Percentiles rank a stretch among this genome's conserved stretches.
phyloP scores from a whole-genome alignment of 2,888 invertebrate genomes.

The Leucophenga montana region DNA sequence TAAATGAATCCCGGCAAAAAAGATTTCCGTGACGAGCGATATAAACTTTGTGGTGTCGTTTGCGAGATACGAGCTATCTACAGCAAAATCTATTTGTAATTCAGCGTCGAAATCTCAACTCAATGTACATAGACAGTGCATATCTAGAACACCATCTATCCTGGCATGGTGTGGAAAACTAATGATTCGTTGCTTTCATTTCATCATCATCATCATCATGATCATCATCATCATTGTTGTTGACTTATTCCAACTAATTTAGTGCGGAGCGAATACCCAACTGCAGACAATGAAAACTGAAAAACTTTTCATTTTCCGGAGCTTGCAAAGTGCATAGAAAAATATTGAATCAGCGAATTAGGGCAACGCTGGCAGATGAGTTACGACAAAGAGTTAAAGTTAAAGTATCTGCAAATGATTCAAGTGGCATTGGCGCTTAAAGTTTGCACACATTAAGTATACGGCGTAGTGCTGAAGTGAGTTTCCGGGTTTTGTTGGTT shows the following conservation, averaged over 20 bases:
- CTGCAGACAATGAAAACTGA: too few relatives aligned
- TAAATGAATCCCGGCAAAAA: constrained; percentile 10
- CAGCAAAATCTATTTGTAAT: neutral
- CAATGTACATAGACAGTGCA: too few relatives aligned
- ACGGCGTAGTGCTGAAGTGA: neutral
- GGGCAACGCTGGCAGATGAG: neutral
- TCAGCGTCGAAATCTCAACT: too few relatives aligned
- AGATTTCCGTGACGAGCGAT: neutral
- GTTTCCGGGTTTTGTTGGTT: too few relatives aligned
- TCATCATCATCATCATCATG: too few relatives aligned
- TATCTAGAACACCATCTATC: neutral
- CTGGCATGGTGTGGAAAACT: constrained; percentile 1
- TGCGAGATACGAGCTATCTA: neutral
- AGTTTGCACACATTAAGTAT: constrained; percentile 8
- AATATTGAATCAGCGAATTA: constrained; percentile 3
- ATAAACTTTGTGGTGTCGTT: neutral
- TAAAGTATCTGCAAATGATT: neutral
- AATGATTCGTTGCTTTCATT: neutral
- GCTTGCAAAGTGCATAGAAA: neutral
- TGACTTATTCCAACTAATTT: too few relatives aligned
- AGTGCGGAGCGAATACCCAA: too few relatives aligned
- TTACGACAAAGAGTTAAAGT: neutral
- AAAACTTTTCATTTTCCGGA: too few relatives aligned
- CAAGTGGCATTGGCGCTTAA: neutral
- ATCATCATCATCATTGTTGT: too few relatives aligned